Conservation (phyloP, 2,888 invertebrate species). For the Melieria picta region DNA sequence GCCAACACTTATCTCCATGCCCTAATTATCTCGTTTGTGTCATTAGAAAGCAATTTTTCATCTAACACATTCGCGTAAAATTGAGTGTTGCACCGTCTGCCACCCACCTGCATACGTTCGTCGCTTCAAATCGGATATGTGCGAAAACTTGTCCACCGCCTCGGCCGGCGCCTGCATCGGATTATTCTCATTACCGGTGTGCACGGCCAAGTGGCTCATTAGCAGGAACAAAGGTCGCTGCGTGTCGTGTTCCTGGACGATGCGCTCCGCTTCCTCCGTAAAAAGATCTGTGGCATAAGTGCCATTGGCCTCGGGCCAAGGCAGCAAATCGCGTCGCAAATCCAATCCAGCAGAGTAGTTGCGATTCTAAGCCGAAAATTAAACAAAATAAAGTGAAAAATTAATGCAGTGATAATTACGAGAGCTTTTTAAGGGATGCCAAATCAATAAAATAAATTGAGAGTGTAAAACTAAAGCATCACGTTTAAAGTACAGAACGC, state of each 20-base stretch:
- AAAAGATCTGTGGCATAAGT: conserved; percentile 78
- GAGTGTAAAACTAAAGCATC: not conserved
- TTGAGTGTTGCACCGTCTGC: not conserved
- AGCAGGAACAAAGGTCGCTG: conserved; percentile 79
- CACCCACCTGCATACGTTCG: conserved; percentile 75
- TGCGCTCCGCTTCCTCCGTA: conserved; percentile 72
- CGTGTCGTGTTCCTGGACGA: conserved; percentile 71
- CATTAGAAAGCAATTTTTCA: too few relatives aligned
- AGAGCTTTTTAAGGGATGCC: too few relatives aligned
- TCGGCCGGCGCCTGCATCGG: conserved; percentile 78
- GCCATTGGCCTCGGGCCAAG: conserved; percentile 69
- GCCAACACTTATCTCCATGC: too few relatives aligned
- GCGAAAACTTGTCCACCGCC: conserved; percentile 74
- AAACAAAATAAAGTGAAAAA: not conserved
- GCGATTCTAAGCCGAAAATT: conserved; percentile 42
- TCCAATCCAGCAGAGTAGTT: conserved; percentile 66
- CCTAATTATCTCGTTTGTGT: too few relatives aligned
- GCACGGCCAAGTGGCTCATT: conserved; percentile 83
- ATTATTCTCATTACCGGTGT: conserved; percentile 78
- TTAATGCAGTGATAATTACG: not conserved
- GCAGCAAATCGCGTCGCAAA: conserved; percentile 67
- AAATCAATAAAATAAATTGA: too few relatives aligned
- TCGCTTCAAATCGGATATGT: conserved; percentile 75
- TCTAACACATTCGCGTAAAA: too few relatives aligned
- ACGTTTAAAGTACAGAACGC: conserved; percentile 40